Evolutionary conservation across 1,140 invertebrate species (phyloP).

Genomic region (Drepana arcuata): DNA sequence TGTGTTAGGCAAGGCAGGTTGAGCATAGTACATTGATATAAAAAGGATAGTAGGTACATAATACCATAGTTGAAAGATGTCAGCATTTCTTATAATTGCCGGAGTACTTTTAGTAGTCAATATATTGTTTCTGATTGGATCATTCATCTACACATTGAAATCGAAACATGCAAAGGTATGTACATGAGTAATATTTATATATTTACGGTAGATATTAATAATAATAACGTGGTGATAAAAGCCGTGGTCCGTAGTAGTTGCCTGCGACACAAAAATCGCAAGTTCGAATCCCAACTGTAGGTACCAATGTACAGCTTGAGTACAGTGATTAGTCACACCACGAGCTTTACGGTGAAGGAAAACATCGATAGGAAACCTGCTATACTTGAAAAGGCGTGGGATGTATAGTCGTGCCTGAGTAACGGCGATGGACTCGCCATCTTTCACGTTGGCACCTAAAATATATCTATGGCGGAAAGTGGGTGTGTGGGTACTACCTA

Average conservation of each 20-base stretch:
- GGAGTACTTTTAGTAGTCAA: constrained; percentile 13
- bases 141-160: constrained; percentile 5
- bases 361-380: background rate
- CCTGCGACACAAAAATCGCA: no score
- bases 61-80: constrained; percentile 4
- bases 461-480: no score
- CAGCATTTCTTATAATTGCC: constrained; percentile 11
- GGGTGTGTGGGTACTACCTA: no score
- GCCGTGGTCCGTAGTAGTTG: no score
- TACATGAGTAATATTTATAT: background rate
- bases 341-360: background rate
- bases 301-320: background rate
- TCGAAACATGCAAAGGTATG: background rate
- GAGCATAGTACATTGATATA: no score
- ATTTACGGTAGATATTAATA: background rate
- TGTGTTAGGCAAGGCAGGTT: no score
- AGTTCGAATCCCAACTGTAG: background rate
- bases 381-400: no score
- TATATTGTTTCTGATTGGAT: constrained; percentile 10
- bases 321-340: no score
- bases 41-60: no score
- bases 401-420: no score
- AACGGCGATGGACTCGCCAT: no score
- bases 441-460: no score
- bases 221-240: background rate